These are phyloP conservation scores for Neotoxoptera formosana DNA, from an alignment of 1,140 invertebrate species.

Conservation along the genomic window DNA sequence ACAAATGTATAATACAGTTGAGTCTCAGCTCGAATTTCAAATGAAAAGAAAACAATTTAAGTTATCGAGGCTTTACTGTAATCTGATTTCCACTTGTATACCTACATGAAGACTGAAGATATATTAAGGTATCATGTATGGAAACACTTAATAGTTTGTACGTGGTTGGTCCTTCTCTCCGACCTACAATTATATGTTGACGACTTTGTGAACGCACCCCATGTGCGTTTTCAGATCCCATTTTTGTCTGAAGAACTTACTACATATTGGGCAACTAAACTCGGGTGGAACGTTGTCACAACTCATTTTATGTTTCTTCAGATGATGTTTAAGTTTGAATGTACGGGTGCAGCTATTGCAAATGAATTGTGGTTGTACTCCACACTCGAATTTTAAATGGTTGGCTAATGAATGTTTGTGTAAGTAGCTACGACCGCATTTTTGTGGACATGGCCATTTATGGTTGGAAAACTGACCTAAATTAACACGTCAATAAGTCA, in stretches of 20 bases:
- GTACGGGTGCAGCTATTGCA: conserved; percentile 57
- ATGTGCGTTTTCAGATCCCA: conserved; percentile 61
- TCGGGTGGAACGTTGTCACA: conserved; percentile 17
- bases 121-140: no score
- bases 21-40: no score
- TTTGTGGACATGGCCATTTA: conserved; percentile 47
- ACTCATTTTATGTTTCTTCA: conserved; percentile 57
- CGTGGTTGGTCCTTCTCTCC: no score
- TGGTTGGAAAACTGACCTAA: background rate
- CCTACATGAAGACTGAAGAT: background rate
- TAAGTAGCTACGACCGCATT: conserved; percentile 63
- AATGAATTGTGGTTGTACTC: conserved; percentile 61
- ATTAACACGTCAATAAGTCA: background rate
- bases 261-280: conserved; percentile 72
- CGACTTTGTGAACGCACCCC: conserved; percentile 60
- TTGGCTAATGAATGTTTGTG: conserved; percentile 63
- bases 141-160: no score
- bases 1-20: no score
- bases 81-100: background rate
- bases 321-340: conserved; percentile 49
- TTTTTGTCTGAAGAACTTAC: conserved; percentile 67
- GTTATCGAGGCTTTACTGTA: no score
- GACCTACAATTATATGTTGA: background rate
- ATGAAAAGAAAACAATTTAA: no score
- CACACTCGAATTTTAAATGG: conserved; percentile 64